Evolutionary conservation across 2,888 invertebrate genomes (phyloP).

Genomic region (Aporophyla lueneburgensis): DNA sequence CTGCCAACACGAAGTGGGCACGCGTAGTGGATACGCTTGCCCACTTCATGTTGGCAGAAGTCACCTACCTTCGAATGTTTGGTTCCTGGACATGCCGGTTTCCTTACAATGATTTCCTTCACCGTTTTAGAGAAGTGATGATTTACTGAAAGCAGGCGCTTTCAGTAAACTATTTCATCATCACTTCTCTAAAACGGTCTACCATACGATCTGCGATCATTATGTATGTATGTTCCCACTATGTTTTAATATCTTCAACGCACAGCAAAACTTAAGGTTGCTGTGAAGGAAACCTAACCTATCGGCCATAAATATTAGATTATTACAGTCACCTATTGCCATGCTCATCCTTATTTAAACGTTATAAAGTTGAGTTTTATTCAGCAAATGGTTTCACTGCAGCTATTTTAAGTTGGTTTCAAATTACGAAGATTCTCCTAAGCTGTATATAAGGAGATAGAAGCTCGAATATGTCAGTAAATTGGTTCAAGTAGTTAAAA

Average conservation of each 20-base stretch:
- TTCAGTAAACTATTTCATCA: too few species aligned
- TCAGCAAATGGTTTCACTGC: background rate
- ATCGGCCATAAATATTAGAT: background rate
- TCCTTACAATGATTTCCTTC: too few species aligned
- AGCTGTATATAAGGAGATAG: slow-evolving; percentile 18
- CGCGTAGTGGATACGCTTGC: too few species aligned
- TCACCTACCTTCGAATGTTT: too few species aligned
- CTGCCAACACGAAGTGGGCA: too few species aligned
- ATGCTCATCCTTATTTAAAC: background rate
- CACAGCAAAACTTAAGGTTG: background rate
- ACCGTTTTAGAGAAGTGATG: too few species aligned
- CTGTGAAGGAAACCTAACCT: slow-evolving; percentile 14
- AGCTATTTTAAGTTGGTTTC: background rate
- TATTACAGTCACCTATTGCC: background rate
- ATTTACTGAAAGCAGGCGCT: too few species aligned
- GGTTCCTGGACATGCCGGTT: too few species aligned
- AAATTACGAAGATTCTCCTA: background rate
- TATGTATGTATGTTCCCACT: background rate
- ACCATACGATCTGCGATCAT: too few species aligned
- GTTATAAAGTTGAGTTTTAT: background rate
- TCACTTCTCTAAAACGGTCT: too few species aligned
- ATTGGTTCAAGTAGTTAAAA: background rate
- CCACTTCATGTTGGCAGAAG: too few species aligned
- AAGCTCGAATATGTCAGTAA: background rate
- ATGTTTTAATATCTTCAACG: background rate